Evolutionary conservation across 1,140 invertebrate species (phyloP).

Genomic region (Druon quercuslanigerum): DNA sequence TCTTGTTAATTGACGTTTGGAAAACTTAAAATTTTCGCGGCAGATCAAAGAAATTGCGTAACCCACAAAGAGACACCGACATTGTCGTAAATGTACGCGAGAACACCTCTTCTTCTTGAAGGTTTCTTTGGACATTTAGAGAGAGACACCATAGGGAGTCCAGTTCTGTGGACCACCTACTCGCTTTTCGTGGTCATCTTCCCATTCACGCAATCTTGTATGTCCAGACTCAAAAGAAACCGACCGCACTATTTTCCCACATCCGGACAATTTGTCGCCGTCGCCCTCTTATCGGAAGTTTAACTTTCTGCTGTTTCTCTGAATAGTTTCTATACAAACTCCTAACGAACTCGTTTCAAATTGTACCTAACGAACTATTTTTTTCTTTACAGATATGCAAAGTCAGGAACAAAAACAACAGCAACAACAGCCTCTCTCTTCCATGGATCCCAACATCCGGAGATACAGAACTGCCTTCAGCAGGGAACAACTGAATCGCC

Average conservation of each 20-base stretch:
- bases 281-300: conserved; percentile 16
- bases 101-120: neutral
- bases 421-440: conserved; percentile 59
- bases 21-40: neutral
- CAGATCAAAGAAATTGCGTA: conserved; percentile 19
- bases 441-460: conserved; percentile 83
- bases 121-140: neutral
- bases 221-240: neutral
- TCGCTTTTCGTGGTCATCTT: conserved; percentile 9
- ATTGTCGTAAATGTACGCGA: conserved; percentile 17
- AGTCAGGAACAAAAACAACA: conserved; percentile 36
- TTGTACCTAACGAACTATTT: neutral
- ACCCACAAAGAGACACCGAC: conserved; percentile 15
- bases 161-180: conserved; percentile 46
- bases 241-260: conserved; percentile 6
- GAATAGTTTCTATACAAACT: neutral
- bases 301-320: conserved; percentile 13
- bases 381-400: conserved; percentile 36
- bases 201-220: neutral
- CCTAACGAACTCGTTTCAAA: too few species aligned
- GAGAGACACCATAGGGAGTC: conserved; percentile 47
- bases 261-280: neutral
- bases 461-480: conserved; percentile 98
- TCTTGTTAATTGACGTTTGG: neutral
- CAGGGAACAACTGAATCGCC: conserved; percentile 91